A percentile compares a stretch with the other conserved stretches of the same genome.
Conservation (phyloP, 2,888 invertebrate species). For the Malachius bipustulatus region DNA sequence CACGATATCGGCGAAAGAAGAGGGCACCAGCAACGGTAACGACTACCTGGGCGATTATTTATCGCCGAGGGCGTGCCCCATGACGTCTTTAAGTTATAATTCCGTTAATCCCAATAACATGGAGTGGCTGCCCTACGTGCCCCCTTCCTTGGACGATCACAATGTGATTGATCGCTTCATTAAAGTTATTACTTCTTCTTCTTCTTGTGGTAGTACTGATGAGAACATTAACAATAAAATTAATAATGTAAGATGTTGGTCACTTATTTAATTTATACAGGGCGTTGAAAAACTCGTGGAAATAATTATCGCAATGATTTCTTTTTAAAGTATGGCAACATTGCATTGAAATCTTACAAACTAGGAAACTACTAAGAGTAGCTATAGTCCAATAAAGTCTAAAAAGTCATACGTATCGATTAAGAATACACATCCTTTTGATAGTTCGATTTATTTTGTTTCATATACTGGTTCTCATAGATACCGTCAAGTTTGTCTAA, state of each 20-base stretch:
- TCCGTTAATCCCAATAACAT: slow-evolving; percentile 36
- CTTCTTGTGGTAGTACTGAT: too few relatives aligned
- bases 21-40: too few relatives aligned
- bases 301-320: too few relatives aligned
- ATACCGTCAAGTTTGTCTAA: too few relatives aligned
- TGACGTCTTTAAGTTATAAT: slow-evolving; percentile 40
- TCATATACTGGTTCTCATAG: too few relatives aligned
- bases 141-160: slow-evolving; percentile 38
- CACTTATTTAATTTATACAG: not conserved
- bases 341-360: too few relatives aligned
- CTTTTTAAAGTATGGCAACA: too few relatives aligned
- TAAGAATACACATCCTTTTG: too few relatives aligned
- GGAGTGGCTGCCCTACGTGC: slow-evolving; percentile 36
- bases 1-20: slow-evolving; percentile 28
- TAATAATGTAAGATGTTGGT: slow-evolving; percentile 2
- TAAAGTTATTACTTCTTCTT: slow-evolving; percentile 43
- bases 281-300: slow-evolving; percentile 2
- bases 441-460: too few relatives aligned
- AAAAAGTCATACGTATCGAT: too few relatives aligned
- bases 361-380: too few relatives aligned
- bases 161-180: slow-evolving; percentile 46
- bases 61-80: slow-evolving; percentile 45
- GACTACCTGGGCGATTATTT: slow-evolving; percentile 38
- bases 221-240: slow-evolving; percentile 30
- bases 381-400: too few relatives aligned